Evolutionary conservation across 2,888 invertebrate genomes (phyloP).

Genomic region (Anarsia innoxiella): DNA sequence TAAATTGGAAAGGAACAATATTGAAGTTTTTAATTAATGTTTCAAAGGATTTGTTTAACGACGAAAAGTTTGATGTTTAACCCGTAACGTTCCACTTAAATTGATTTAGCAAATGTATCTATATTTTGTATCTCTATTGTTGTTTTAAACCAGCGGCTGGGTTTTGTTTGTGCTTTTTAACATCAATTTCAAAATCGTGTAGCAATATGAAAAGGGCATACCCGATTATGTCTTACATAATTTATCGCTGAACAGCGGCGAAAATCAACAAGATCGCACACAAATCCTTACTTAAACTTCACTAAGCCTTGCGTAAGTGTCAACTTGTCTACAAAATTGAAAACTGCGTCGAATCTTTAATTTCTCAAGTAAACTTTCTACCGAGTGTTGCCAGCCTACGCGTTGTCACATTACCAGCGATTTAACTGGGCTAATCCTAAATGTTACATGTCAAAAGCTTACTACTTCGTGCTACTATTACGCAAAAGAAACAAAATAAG

Average conservation of each 20-base stretch:
- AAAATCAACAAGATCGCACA: constrained; percentile 2
- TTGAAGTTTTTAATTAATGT: too few species aligned
- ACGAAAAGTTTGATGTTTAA: too few species aligned
- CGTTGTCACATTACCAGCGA: constrained; percentile 9
- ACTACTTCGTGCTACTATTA: not conserved
- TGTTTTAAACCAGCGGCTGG: too few species aligned
- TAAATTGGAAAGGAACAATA: too few species aligned
- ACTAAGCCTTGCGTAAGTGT: constrained; percentile 2
- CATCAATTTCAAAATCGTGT: not conserved
- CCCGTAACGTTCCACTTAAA: too few species aligned
- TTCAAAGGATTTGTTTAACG: too few species aligned
- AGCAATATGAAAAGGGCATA: not conserved
- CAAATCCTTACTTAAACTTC: constrained; percentile 2
- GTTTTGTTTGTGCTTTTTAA: too few species aligned
- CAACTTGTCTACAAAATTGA: constrained; percentile 4
- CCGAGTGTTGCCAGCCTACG: constrained; percentile 13
- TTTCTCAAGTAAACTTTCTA: constrained; percentile 6
- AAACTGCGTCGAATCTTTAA: constrained; percentile 6
- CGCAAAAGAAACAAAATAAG: constrained; percentile 1
- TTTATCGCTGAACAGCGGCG: not conserved
- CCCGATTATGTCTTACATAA: constrained; percentile 1
- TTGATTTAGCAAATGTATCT: too few species aligned
- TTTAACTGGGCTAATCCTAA: constrained; percentile 6
- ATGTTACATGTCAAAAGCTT: constrained; percentile 7
- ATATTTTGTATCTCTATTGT: too few species aligned